A percentile compares a stretch with the other conserved stretches of the same genome.
These are phyloP conservation scores for Ammospiza nelsoni DNA, from an alignment of 2,113 vertebrate genomes.

Conservation along the genomic window DNA sequence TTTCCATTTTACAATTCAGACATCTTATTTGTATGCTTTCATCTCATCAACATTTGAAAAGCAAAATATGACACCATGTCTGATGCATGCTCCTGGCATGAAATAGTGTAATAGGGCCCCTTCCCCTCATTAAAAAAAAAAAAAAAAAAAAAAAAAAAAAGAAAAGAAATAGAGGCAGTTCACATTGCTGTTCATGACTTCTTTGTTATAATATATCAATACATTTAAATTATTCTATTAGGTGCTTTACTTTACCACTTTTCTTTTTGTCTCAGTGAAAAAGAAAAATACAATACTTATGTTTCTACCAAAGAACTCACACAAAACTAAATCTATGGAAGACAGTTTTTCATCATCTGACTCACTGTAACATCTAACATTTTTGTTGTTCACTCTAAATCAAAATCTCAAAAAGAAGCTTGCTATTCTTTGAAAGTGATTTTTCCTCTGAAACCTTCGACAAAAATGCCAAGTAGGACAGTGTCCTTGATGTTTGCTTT, in stretches of 20 bases:
- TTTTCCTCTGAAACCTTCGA: neutral
- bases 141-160: too few relatives aligned
- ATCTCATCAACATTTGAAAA: neutral
- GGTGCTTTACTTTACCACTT: neutral
- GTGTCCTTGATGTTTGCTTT: conserved; percentile 37
- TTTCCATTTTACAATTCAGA: neutral
- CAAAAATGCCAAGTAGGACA: neutral
- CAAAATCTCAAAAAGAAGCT: conserved; percentile 8
- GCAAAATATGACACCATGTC: fast-evolving
- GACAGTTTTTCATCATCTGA: conserved; percentile 21
- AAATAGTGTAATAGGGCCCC: neutral
- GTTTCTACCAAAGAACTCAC: neutral
- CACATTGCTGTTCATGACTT: neutral
- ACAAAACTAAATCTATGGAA: neutral
- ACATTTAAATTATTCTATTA: neutral
- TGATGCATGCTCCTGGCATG: too few relatives aligned
- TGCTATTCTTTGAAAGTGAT: neutral
- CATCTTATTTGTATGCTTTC: neutral
- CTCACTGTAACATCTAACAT: neutral
- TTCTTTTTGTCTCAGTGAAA: neutral
- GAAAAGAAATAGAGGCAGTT: fast-evolving
- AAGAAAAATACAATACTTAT: neutral
- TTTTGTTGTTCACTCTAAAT: conserved; percentile 28
- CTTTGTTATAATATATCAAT: neutral
- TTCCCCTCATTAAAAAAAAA: neutral